Evolutionary conservation across 2,797 vertebrate genomes (phyloP), one percentile per base, ranked within the genome.

Genomic region (Enteromius thamalakanensis): DNA sequence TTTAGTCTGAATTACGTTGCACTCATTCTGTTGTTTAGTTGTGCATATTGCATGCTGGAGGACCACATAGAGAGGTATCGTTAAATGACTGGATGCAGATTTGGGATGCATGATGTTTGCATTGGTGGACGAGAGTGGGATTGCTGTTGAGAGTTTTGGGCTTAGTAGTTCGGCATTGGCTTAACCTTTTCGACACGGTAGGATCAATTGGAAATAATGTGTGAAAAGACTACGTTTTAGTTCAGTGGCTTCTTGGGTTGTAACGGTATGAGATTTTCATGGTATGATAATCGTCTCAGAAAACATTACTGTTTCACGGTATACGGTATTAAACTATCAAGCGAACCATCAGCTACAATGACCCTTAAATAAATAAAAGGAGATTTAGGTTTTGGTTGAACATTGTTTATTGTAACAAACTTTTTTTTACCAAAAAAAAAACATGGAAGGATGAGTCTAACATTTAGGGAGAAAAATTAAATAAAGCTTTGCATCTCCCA

Each of bases 41-140:
- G 60, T 17, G 47, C 32, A 55, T 79, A 37, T 84, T 78, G 58
- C 65, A 19, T 74, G 51, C 55, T 87, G 76, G 12, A 75, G 65
- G 77, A 68, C 79, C 67, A 51, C 58, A 51, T 47, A 42, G 47
- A 86, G 75, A 81, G 62, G 62, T 80, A 76, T 64, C 0, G 70
- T 74, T 84, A 76, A 86, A 86, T 71, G 68, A 74, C 12, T 70
- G 12, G n/a, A 81, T 81, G 67, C 58, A 68, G 60, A 37, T 29
- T 40, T 55, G 11, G 51, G 49, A 71, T 51, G 68, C 65, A 17
- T 55, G 64, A 70, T 77, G 81, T 84, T 86, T 87, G 72, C 74
- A 26, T n/a, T 80, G 71, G 77, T 42, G 81, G 80, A 83, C 23
- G 37, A 76, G 71, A 83, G 55, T 60, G n/a, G 21, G 53, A 71